Evolutionary conservation across 2,888 invertebrate species (phyloP).

Genomic region (Erebia epiphron): DNA sequence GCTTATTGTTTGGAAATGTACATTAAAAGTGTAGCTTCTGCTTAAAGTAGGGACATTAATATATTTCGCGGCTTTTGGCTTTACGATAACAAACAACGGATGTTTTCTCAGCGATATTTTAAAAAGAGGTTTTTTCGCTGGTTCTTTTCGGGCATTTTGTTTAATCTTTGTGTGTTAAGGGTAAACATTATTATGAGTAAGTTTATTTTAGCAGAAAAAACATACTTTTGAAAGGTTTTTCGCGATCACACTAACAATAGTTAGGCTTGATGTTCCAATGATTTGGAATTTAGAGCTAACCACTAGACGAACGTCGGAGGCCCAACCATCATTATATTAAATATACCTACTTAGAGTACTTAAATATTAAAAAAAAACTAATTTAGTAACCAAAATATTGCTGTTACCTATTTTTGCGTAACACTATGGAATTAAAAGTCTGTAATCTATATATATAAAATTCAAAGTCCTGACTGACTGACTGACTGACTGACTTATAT

Average conservation of each 20-base stretch:
- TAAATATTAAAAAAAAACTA: no score
- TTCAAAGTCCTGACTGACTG: no score
- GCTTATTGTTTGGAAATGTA: slow-evolving; percentile 48
- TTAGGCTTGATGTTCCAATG: background rate
- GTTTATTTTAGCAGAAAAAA: background rate
- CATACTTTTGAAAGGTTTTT: background rate
- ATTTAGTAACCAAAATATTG: no score
- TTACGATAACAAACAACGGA: slow-evolving; percentile 30
- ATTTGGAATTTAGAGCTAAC: no score
- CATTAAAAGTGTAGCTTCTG: slow-evolving; percentile 46
- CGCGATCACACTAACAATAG: no score
- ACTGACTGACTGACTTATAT: no score
- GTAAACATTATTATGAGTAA: slow-evolving; percentile 4
- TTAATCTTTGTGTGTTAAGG: slow-evolving; percentile 8
- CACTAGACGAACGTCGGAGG: no score
- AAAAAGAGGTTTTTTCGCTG: slow-evolving; percentile 9
- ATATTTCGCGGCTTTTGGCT: slow-evolving; percentile 41
- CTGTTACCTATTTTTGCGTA: no score
- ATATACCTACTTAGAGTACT: no score
- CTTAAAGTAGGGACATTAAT: slow-evolving; percentile 41
- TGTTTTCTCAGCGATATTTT: slow-evolving; percentile 21
- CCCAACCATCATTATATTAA: no score
- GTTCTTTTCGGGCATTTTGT: slow-evolving; percentile 4
- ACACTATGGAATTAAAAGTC: no score
- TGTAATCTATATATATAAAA: no score